Percentiles rank a stretch among this genome's conserved stretches.
phyloP scores from a whole-genome alignment of 1,140 invertebrate genomes.

The Zelostemma sp. region DNA sequence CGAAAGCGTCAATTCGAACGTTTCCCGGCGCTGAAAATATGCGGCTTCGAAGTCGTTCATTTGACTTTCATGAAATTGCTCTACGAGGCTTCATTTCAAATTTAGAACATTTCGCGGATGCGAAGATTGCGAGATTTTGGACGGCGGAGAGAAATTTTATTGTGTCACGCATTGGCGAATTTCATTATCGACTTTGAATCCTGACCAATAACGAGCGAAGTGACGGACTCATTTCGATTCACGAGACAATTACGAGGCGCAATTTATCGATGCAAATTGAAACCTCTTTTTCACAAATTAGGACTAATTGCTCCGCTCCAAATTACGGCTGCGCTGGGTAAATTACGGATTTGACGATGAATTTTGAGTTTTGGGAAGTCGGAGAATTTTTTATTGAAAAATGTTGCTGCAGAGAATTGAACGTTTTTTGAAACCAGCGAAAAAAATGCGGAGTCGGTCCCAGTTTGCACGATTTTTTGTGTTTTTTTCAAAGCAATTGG shows the following conservation, averaged over 20 bases:
- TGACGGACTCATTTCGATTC: no score
- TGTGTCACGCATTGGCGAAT: background rate
- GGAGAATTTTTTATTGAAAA: no score
- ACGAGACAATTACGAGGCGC: background rate
- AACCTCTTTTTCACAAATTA: conserved; percentile 2
- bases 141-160: background rate
- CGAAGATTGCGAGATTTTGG: background rate
- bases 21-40: background rate
- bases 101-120: background rate
- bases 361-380: no score
- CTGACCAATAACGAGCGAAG: background rate
- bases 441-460: no score
- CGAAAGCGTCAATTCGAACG: background rate
- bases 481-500: no score
- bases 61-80: conserved; percentile 5
- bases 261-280: conserved; percentile 10
- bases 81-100: background rate
- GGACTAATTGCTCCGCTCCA: no score
- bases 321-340: no score
- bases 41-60: background rate
- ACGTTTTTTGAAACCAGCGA: no score
- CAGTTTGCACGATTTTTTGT: no score
- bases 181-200: background rate
- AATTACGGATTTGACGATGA: no score
- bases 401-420: no score